Conservation (phyloP, 1,140 invertebrate genomes). For the Grapholita molesta region DNA sequence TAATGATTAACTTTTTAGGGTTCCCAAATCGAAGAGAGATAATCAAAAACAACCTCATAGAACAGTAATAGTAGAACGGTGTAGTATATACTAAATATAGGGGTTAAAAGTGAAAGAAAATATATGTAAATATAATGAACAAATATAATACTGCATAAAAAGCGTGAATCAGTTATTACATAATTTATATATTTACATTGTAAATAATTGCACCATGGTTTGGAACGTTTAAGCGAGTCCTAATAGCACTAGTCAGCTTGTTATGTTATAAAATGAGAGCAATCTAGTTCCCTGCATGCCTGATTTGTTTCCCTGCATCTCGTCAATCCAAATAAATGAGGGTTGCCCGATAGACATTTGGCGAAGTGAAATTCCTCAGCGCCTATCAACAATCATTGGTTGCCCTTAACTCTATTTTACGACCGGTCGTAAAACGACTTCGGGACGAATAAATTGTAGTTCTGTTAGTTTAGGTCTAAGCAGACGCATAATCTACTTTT, state of each 20-base stretch:
- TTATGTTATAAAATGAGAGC: not conserved
- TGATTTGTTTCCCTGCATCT: not conserved
- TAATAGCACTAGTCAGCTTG: not conserved
- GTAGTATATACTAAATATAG: too few relatives aligned
- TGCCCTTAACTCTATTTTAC: conserved; percentile 22
- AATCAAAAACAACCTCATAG: too few relatives aligned
- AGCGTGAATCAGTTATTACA: too few relatives aligned
- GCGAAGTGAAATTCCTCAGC: conserved; percentile 4
- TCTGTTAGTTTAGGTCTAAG: conserved; percentile 4
- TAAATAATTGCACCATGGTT: too few relatives aligned
- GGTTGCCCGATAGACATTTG: not conserved
- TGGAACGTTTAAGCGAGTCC: not conserved
- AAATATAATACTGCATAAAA: too few relatives aligned
- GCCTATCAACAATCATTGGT: conserved; percentile 16
- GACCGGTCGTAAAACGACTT: conserved; percentile 26
- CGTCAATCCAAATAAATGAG: conserved; percentile 1
- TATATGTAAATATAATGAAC: too few relatives aligned
- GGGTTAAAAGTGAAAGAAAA: too few relatives aligned
- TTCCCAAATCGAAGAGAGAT: too few relatives aligned
- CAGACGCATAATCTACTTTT: not conserved
- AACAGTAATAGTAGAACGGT: too few relatives aligned
- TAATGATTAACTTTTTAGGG: too few relatives aligned
- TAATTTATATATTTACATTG: too few relatives aligned
- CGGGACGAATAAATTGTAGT: conserved; percentile 27
- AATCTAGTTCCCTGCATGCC: not conserved